Base-by-base conservation (phyloP, 2,113 vertebrate genomes). In the Megaceryle torquata region DNA sequence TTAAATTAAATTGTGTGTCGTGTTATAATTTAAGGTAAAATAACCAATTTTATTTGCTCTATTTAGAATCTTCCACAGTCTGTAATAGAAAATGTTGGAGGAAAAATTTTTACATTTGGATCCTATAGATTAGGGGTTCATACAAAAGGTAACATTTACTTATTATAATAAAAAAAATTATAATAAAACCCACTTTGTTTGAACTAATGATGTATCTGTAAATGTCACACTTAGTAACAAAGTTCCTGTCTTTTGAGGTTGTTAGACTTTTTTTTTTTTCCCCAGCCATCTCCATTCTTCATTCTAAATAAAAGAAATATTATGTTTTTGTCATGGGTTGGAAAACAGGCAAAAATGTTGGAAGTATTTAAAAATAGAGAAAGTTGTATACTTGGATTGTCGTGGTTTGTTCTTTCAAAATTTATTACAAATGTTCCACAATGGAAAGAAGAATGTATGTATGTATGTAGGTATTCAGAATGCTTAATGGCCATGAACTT, bases 71-170 rank as follows among this genome's bases (percentile, higher is more conserved):
- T 99, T 96, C 99, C 99, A 11, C 98, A 98, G 67, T 98, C 98
- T 53, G 97, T 99, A 93, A 99, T 98, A 91, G 98, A 98, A 93
- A 99, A 98, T 31, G 98, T 99, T 91, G 98, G 98, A 95, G 99
- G 99, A 78, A 99, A 99, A 97, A 98, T 99, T 96, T 98, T 99
- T 98, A 99, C 98, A 1, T 99, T 99, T 97, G 99, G 99, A 89
- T 99, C 99, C 50, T 99, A 99, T 89, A 98, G 98, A 97, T 97
- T 99, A 97, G 99, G 99, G 79, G 99, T 98, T 74, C 98, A 99
- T 91, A 98, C 98, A 64, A 99, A 99, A 98, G 98, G 99, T 99
- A 98, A 95, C 13, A 29, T 77, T 78, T 69, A n/a, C 31, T 94
- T 82, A 51, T 79, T 81, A 26, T 87, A 11, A 48, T 88, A 56